Conservation (phyloP, 1,140 invertebrate genomes). For the Sesamia nonagrioides region DNA sequence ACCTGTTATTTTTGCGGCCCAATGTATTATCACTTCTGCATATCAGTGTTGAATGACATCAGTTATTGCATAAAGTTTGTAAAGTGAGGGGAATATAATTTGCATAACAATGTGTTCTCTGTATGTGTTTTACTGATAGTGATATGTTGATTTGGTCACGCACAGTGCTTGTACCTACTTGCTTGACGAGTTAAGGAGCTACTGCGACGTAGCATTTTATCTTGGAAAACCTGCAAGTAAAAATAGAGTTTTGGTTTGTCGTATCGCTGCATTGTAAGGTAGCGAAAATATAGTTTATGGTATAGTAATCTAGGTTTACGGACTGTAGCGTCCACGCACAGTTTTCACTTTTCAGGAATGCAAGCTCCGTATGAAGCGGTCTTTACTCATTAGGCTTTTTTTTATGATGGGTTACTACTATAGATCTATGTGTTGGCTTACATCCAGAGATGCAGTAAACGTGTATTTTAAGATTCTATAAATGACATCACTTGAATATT, state of each 20-base stretch:
- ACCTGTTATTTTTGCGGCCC: no score
- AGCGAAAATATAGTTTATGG: no score
- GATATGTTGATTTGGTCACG: slow-evolving; percentile 7
- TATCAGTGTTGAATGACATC: slow-evolving; percentile 3
- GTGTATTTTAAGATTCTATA: slow-evolving; percentile 38
- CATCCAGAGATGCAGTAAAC: slow-evolving; percentile 35
- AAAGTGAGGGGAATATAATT: neutral
- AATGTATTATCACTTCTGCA: neutral
- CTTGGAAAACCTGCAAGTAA: neutral
- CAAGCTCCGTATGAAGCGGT: neutral
- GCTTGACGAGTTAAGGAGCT: neutral
- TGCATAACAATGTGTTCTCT: neutral
- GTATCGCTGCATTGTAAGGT: no score
- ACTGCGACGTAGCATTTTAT: neutral
- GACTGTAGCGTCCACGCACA: no score
- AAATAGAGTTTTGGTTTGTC: no score
- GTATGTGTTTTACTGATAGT: neutral
- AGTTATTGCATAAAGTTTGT: neutral
- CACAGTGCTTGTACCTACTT: neutral
- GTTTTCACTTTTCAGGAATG: neutral
- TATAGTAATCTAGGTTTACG: no score
- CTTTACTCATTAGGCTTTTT: neutral
- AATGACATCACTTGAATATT: slow-evolving; percentile 32
- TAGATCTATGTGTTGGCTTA: slow-evolving; percentile 27
- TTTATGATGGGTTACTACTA: neutral